Conservation (phyloP, 1,140 invertebrate genomes). For the Drosophila yakuba region DNA sequence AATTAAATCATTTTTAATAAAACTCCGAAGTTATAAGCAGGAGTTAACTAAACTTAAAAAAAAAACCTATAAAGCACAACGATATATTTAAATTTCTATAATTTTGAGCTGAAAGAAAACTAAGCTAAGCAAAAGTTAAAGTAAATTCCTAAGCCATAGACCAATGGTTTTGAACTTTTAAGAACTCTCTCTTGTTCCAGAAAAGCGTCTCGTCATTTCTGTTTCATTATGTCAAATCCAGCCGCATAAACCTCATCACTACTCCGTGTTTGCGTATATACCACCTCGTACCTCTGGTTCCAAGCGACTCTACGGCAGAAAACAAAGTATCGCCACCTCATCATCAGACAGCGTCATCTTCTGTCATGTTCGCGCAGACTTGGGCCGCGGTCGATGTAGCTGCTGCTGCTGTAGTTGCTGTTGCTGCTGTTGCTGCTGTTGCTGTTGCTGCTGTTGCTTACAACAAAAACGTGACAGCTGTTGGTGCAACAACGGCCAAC, state of each 20-base stretch:
- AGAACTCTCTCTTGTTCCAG: neutral
- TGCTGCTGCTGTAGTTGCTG: neutral
- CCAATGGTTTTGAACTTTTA: neutral
- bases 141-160: neutral
- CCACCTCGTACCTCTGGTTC: slow-evolving; percentile 6
- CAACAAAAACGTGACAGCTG: slow-evolving; percentile 49
- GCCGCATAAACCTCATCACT: slow-evolving; percentile 22
- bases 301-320: neutral
- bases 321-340: slow-evolving; percentile 45
- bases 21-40: too few relatives aligned
- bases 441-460: slow-evolving; percentile 15
- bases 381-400: slow-evolving; percentile 47
- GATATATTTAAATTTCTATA: too few relatives aligned
- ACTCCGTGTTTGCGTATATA: neutral
- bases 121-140: too few relatives aligned
- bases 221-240: neutral
- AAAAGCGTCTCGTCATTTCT: neutral
- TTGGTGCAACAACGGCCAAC: slow-evolving; percentile 45
- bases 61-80: too few relatives aligned
- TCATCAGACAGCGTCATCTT: slow-evolving; percentile 50
- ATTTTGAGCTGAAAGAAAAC: too few relatives aligned
- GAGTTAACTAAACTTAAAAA: too few relatives aligned
- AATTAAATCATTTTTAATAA: too few relatives aligned
- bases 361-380: slow-evolving; percentile 58
- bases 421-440: neutral